Evolutionary conservation across 2,113 vertebrate species (phyloP).

Genomic region (Nerophis lumbriciformis): DNA sequence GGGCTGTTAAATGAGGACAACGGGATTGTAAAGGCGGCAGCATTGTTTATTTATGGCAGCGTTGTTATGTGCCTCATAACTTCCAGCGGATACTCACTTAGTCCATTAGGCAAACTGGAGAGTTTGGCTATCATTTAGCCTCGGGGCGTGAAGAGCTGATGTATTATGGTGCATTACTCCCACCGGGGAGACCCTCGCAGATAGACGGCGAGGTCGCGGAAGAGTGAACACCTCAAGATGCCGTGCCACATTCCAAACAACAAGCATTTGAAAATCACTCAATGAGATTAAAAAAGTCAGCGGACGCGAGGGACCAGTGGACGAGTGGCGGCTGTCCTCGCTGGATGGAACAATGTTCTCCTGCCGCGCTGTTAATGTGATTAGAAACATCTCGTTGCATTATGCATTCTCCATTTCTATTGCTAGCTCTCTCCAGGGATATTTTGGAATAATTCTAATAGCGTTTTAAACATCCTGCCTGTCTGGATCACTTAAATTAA

Average conservation of each 20-base stretch:
- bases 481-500: constrained; percentile 50
- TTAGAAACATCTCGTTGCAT: constrained; percentile 64
- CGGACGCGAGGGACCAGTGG: constrained; percentile 27
- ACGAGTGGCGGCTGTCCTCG: constrained; percentile 12
- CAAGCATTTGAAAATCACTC: constrained; percentile 71
- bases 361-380: constrained; percentile 46
- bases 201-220: constrained; percentile 45
- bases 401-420: constrained; percentile 53
- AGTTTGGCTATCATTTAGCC: constrained; percentile 59
- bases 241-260: constrained; percentile 50
- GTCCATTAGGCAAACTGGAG: constrained; percentile 47
- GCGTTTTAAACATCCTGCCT: constrained; percentile 62
- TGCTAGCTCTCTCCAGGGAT: constrained; percentile 55
- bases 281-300: constrained; percentile 69
- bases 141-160: constrained; percentile 39
- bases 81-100: constrained; percentile 34
- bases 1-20: constrained; percentile 44
- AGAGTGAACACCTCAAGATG: constrained; percentile 50
- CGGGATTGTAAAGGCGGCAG: constrained; percentile 25
- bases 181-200: constrained; percentile 32
- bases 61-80: constrained; percentile 39
- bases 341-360: constrained; percentile 37
- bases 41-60: constrained; percentile 44
- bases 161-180: constrained; percentile 67
- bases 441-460: constrained; percentile 66